Conservation (phyloP, 2,797 vertebrate genomes). For the Chaetodon trifasciatus region DNA sequence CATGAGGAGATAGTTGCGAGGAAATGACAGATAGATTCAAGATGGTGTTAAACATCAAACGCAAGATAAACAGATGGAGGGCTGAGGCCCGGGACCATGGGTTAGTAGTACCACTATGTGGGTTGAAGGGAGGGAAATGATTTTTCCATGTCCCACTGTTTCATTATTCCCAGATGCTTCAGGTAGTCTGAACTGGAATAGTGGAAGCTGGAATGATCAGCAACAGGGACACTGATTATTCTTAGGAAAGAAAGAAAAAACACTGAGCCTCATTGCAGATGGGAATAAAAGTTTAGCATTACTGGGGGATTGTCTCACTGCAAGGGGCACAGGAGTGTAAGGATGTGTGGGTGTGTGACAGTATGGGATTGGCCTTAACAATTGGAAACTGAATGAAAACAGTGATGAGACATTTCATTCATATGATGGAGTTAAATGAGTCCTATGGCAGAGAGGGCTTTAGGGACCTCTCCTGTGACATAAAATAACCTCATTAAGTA, state of each 20-base stretch:
- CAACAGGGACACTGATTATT: constrained; percentile 77
- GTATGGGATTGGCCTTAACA: constrained; percentile 32
- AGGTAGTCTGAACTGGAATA: constrained; percentile 81
- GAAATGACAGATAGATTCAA: constrained; percentile 81
- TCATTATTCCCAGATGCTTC: constrained; percentile 83
- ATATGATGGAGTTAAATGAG: constrained; percentile 32
- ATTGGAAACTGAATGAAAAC: constrained; percentile 56
- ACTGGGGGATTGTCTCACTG: constrained; percentile 65
- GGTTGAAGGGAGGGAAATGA: constrained; percentile 74
- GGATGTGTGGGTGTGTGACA: constrained; percentile 58
- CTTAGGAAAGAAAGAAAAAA: constrained; percentile 53
- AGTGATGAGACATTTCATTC: constrained; percentile 59
- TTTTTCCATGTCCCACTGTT: constrained; percentile 81
- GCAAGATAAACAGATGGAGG: constrained; percentile 63
- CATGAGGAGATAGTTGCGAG: constrained; percentile 63
- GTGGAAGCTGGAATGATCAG: constrained; percentile 71
- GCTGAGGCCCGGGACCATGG: constrained; percentile 59
- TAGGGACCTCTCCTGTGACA: constrained; percentile 54
- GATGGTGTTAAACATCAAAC: constrained; percentile 78
- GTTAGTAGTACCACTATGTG: constrained; percentile 65
- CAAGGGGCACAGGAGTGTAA: constrained; percentile 41
- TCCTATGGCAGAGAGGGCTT: constrained; percentile 35
- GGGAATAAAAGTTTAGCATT: constrained; percentile 68
- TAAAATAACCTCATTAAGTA: constrained; percentile 64
- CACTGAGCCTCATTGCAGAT: constrained; percentile 56